These are phyloP conservation scores for Ridgeia piscesae DNA, from an alignment of 1,140 invertebrate genomes.

Conservation along the genomic window DNA sequence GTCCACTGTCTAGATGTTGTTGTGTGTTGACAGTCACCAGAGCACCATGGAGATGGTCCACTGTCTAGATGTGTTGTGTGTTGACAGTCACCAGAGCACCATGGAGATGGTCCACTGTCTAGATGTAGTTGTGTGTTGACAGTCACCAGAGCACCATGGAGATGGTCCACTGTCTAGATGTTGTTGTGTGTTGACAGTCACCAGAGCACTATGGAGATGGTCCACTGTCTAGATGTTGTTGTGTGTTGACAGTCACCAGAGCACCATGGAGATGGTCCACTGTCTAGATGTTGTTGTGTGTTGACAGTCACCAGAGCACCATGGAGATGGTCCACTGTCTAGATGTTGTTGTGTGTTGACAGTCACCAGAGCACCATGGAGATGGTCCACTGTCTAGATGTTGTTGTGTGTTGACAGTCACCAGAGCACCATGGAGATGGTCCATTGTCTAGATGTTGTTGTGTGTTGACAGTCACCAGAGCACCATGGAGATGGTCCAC, in stretches of 20 bases:
- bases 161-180: slow-evolving; percentile 60
- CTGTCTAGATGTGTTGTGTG: background rate
- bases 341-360: slow-evolving; percentile 21
- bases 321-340: background rate
- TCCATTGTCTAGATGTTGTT: background rate
- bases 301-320: background rate
- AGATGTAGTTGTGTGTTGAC: slow-evolving; percentile 20
- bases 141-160: slow-evolving; percentile 50
- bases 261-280: background rate
- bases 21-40: background rate
- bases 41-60: background rate
- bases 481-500: background rate
- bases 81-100: background rate
- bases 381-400: slow-evolving; percentile 60
- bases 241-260: background rate
- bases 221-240: background rate
- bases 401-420: slow-evolving; percentile 42
- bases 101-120: background rate
- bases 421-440: background rate
- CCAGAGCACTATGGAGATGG: background rate
- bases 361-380: slow-evolving; percentile 50
- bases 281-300: background rate
- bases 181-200: slow-evolving; percentile 42
- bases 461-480: background rate
- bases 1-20: background rate